A percentile compares a stretch with the other conserved stretches of the same genome.
Evolutionary conservation across 2,888 invertebrate species (phyloP).

Genomic region (Notodonta ziczac): DNA sequence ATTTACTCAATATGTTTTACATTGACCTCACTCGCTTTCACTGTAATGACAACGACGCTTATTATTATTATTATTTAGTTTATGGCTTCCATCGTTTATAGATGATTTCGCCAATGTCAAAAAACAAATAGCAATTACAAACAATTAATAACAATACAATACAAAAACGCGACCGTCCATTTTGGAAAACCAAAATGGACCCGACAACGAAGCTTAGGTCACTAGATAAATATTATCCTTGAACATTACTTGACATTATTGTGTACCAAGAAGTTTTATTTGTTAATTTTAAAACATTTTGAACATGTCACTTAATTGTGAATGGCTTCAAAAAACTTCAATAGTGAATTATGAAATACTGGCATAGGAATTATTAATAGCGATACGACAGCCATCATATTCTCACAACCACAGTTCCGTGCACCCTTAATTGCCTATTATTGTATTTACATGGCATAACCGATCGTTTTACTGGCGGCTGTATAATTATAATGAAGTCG

Average conservation of each 20-base stretch:
- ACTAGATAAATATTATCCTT: neutral
- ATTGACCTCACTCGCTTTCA: constrained; percentile 19
- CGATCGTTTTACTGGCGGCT: constrained; percentile 28
- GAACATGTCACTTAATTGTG: neutral
- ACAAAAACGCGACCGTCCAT: too few relatives aligned
- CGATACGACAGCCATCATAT: constrained; percentile 2
- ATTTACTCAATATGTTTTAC: constrained; percentile 69
- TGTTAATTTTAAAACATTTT: neutral
- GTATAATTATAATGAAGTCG: constrained; percentile 34
- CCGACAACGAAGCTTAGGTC: neutral
- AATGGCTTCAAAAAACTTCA: neutral
- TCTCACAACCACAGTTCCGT: constrained; percentile 26
- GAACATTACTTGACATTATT: too few relatives aligned
- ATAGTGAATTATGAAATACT: neutral
- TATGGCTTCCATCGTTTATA: too few relatives aligned
- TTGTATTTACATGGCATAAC: constrained; percentile 27
- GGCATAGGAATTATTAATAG: neutral
- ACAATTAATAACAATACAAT: too few relatives aligned
- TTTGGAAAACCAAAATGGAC: too few relatives aligned
- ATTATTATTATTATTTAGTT: too few relatives aligned
- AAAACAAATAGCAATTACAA: too few relatives aligned
- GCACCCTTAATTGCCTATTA: constrained; percentile 30
- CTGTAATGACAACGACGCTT: neutral
- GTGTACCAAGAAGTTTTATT: too few relatives aligned
- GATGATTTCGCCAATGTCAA: too few relatives aligned